Evolutionary conservation across 1,140 invertebrate genomes (phyloP).

Genomic region (Drosophila pandora): DNA sequence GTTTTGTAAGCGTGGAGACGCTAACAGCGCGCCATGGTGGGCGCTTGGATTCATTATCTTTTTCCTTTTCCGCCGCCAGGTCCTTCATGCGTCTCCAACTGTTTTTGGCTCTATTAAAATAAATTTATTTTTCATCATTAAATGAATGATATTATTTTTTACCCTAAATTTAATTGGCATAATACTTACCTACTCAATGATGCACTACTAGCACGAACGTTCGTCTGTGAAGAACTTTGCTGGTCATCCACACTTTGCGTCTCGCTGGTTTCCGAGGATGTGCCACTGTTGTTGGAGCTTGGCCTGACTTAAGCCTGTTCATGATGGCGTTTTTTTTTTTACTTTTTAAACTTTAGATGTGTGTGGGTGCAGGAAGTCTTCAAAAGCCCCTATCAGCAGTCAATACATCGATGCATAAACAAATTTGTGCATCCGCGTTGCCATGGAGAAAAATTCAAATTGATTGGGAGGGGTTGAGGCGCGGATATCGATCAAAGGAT

Average conservation of each 20-base stretch:
- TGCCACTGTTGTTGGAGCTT: conserved; percentile 69
- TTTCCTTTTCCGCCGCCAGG: conserved; percentile 69
- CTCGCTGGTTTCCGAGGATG: conserved; percentile 79
- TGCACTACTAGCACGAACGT: conserved; percentile 33
- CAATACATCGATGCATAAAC: conserved; percentile 74
- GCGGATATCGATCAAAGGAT: conserved; percentile 18
- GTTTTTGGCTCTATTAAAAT: conserved; percentile 53
- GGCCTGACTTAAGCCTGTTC: conserved; percentile 51
- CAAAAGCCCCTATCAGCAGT: conserved; percentile 39
- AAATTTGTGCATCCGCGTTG: conserved; percentile 49
- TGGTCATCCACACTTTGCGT: conserved; percentile 72
- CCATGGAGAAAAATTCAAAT: conserved; percentile 36
- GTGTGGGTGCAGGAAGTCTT: conserved; percentile 41
- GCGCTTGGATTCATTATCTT: conserved; percentile 68
- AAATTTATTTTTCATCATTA: too few relatives aligned
- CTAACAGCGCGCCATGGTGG: conserved; percentile 81
- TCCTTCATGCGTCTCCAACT: conserved; percentile 81
- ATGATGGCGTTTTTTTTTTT: conserved; percentile 50
- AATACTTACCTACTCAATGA: conserved; percentile 51
- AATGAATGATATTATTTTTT: too few relatives aligned
- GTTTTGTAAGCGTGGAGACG: conserved; percentile 76
- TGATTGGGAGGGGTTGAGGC: background rate
- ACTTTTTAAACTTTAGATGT: conserved; percentile 60
- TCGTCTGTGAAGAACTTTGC: conserved; percentile 35
- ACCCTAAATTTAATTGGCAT: background rate